Conservation (phyloP, 2,797 vertebrate genomes). For the Chaetophractus vellerosus region DNA sequence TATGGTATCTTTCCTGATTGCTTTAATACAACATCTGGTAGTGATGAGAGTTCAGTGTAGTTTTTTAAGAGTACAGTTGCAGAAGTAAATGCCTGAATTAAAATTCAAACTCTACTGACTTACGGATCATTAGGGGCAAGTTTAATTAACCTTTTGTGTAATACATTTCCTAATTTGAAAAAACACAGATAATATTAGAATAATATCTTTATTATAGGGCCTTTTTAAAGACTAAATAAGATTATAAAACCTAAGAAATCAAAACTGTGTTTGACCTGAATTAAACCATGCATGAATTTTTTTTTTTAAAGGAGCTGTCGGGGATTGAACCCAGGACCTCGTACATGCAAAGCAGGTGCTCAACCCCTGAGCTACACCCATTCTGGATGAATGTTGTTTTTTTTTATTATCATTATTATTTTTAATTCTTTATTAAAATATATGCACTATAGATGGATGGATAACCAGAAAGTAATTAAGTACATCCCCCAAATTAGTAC, state of each 20-base stretch:
- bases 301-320: too few relatives aligned
- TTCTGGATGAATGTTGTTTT: too few relatives aligned
- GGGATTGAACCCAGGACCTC: too few relatives aligned
- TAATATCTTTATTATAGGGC: conserved; percentile 37
- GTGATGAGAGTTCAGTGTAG: neutral
- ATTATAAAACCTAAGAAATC: neutral
- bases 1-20: neutral
- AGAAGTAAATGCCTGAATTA: neutral
- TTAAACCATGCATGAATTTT: neutral
- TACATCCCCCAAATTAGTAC: neutral
- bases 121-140: neutral
- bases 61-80: neutral
- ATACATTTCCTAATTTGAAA: conserved; percentile 5
- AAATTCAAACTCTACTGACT: conserved; percentile 19
- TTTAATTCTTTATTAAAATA: conserved; percentile 5
- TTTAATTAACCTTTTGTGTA: conserved; percentile 55
- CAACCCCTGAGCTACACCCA: too few relatives aligned
- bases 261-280: neutral
- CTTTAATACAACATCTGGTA: neutral
- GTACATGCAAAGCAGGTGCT: too few relatives aligned
- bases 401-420: neutral
- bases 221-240: conserved; percentile 47
- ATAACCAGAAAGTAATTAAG: neutral
- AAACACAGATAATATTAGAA: neutral
- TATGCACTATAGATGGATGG: neutral